Evolutionary conservation across 2,888 invertebrate genomes (phyloP), one percentile per base, ranked within the genome.

Genomic region (Stenoptilia bipunctidactyla): DNA sequence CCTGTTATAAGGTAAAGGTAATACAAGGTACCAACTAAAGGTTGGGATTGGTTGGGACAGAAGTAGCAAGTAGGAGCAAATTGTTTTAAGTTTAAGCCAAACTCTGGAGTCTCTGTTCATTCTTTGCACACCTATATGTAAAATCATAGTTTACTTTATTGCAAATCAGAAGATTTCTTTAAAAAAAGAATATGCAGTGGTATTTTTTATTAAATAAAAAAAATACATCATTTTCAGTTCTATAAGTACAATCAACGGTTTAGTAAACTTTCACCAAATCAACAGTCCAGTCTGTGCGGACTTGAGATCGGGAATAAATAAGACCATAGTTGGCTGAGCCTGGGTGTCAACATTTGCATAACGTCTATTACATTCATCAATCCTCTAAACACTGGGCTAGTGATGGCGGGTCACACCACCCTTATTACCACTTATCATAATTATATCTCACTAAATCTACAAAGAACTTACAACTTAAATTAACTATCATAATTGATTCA

Each of bases 221-320:
- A 77, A 79, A 75, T 75, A 79, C 76, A 76, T 72, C 58, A 66
- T 76, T 65, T 68, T 75, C 72, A 75, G 70, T 73, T 79, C 71
- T 79, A 76, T 80, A 80, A 82, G 82, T 80, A 82, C 82, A 68
- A 5, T 73, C 71, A 80, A 77, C 79, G 77, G 68, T 74, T 74
- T 72, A 74, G 76, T 75, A 77, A 73, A 73, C 64, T 67, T 70
- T 77, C 69, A 77, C 71, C 74, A 76, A 77, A 74, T 77, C 69
- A 79, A 79, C 75, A 72, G 62, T 65, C 60, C 58, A 65, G 62
- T 61, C 60, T 61, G 70, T 70, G 13, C 13, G 4, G 2, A 69
- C 67, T 72, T 71, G 76, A 79, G 77, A 77, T 80, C 76, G 74
- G 75, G 73, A 54, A 69, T 68, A 70, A 71, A 70, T 70, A 68